Base-by-base conservation (phyloP, 2,888 invertebrate species). In the Amphipyra tragopoginis region DNA sequence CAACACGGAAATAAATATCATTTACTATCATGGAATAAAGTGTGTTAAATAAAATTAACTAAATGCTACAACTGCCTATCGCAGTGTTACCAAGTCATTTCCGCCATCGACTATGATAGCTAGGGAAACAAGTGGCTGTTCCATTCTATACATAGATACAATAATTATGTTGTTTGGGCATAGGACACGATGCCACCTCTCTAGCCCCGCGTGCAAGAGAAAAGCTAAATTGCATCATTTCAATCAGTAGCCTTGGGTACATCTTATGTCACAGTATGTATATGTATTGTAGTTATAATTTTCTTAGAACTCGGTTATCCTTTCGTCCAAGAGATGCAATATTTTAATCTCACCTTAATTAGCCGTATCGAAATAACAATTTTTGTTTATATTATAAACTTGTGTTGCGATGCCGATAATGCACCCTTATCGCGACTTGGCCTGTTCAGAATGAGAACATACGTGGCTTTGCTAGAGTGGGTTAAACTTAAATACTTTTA, bases 361-460 rank as follows among this genome's bases (percentile, higher is more conserved):
- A 43, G 51, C 33, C 47, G 33, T 60, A 52, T 55, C 54, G 63
- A 54, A 55, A 56, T 44, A 68, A 51, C 43, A 48, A 36, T 53
- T 56, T 51, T 53, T 73, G 60, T 63, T 76, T 63, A 49, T 43
- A 45, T 45, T n/a, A n/a, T n/a, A 49, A 64, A 54, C 44, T 56
- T 44, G 40, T 11, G 60, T 44, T 63, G 47, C 56, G 58, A 43
- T 42, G 44, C 29, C 65, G 77, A 68, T 77, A 70, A 48, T 65
- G 47, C 57, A 49, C 38, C 48, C 56, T 71, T 78, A 77, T 77
- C 78, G 49, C 51, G n/a, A 48, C 29, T 10, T 61, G 9, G 51
- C 33, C 44, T 36, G 43, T 21, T 52, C 8, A 61, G 54, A 71
- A 49, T 57, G 47, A 56, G 48, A 65, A 39, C 65, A 59, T 60